Evolutionary conservation across 2,888 invertebrate species (phyloP).

Genomic region (Apotomis capreana): DNA sequence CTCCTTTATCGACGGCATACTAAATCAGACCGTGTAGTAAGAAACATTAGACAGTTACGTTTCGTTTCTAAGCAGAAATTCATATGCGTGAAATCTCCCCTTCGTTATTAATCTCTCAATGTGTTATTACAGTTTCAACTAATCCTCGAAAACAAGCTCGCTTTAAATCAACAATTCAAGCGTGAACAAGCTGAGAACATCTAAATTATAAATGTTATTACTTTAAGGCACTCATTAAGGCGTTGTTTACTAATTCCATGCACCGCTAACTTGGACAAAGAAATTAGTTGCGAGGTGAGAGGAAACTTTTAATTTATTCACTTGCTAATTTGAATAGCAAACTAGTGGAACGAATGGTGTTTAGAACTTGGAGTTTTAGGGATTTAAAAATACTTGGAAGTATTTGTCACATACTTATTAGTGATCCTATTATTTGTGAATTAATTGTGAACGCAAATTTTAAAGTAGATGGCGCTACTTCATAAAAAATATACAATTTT

Average conservation of each 20-base stretch:
- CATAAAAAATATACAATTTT: too few relatives aligned
- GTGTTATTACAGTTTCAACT: constrained; percentile 17
- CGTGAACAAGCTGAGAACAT: constrained; percentile 2
- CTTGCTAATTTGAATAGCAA: constrained; percentile 41
- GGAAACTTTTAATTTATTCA: constrained; percentile 41
- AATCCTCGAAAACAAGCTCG: constrained; percentile 12
- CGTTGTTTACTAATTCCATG: constrained; percentile 40
- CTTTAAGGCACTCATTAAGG: constrained; percentile 33
- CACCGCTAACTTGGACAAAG: constrained; percentile 38
- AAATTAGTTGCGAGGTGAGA: constrained; percentile 40
- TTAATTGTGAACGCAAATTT: too few relatives aligned
- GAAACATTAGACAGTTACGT: too few relatives aligned
- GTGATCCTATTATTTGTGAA: too few relatives aligned
- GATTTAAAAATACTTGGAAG: constrained; percentile 1
- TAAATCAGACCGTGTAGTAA: too few relatives aligned
- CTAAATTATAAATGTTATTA: constrained; percentile 38
- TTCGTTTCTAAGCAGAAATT: too few relatives aligned
- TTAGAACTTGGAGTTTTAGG: constrained; percentile 15
- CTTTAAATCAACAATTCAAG: constrained; percentile 32
- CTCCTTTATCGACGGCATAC: too few relatives aligned
- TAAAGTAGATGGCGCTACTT: too few relatives aligned
- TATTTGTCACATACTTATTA: neutral
- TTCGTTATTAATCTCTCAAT: neutral
- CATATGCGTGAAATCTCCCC: neutral
- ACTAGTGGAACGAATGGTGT: constrained; percentile 29